A percentile compares a stretch with the other conserved stretches of the same genome.
Evolutionary conservation across 2,113 vertebrate species (phyloP).

Genomic region (Charina bottae): DNA sequence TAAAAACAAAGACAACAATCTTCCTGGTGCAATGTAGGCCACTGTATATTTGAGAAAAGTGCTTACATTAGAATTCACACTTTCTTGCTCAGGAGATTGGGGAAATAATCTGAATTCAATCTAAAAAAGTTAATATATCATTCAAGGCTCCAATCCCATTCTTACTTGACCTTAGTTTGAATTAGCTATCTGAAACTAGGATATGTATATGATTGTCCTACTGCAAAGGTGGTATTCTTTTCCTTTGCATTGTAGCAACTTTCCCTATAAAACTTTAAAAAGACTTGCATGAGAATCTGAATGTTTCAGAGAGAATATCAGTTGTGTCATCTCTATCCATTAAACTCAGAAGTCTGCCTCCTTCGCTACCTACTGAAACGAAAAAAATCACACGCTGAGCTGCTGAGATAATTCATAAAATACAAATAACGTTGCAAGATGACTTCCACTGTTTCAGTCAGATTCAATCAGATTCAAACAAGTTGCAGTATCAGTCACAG

Average conservation of each 20-base stretch:
- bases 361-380: not conserved
- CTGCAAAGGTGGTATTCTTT: conserved; percentile 13
- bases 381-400: not conserved
- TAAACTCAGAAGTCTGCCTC: conserved; percentile 10
- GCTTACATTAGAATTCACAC: conserved; percentile 36
- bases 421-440: conserved; percentile 38
- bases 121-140: conserved; percentile 51
- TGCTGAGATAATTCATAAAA: conserved; percentile 39
- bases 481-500: conserved; percentile 19
- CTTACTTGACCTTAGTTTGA: not conserved
- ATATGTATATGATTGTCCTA: not conserved
- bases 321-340: not conserved
- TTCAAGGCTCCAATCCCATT: conserved; percentile 22
- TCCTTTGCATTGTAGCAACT: conserved; percentile 15
- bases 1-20: not conserved
- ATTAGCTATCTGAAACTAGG: not conserved
- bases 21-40: conserved; percentile 31
- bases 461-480: conserved; percentile 35
- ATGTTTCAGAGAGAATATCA: conserved; percentile 30
- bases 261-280: conserved; percentile 25
- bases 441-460: not conserved
- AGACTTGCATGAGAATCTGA: conserved; percentile 26
- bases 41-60: conserved; percentile 49
- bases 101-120: conserved; percentile 53
- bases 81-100: conserved; percentile 2